These are phyloP conservation scores for Rhagoletis zephyria DNA, from an alignment of 1,140 invertebrate genomes.

Conservation along the genomic window DNA sequence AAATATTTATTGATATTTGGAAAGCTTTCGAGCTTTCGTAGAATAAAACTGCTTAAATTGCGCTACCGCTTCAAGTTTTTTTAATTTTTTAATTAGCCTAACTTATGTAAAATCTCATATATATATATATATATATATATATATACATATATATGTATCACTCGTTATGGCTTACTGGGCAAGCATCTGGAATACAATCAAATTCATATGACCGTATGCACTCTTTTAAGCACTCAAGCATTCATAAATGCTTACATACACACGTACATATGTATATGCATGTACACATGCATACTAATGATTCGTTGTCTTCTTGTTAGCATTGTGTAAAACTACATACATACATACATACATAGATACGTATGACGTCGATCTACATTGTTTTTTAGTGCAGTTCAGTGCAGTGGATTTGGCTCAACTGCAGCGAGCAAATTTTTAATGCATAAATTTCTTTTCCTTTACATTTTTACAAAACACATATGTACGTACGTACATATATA, in stretches of 20 bases:
- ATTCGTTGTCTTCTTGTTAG: no score
- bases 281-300: not conserved
- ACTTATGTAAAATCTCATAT: no score
- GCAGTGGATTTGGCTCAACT: not conserved
- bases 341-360: not conserved
- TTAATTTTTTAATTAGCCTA: no score
- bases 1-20: no score
- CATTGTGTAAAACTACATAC: no score
- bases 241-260: not conserved
- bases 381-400: not conserved
- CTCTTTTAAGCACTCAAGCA: not conserved
- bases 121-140: no score
- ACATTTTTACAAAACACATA: not conserved
- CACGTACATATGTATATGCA: no score
- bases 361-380: not conserved
- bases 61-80: no score
- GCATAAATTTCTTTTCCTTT: slow-evolving; percentile 10
- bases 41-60: no score
- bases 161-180: not conserved
- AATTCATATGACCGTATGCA: not conserved
- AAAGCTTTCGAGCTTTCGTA: no score
- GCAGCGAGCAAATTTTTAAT: slow-evolving; percentile 3
- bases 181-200: not conserved
- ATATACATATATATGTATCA: no score
- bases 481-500: not conserved